Base-by-base conservation (phyloP, 2,888 invertebrate species). In the Torymus aiolomorphi region DNA sequence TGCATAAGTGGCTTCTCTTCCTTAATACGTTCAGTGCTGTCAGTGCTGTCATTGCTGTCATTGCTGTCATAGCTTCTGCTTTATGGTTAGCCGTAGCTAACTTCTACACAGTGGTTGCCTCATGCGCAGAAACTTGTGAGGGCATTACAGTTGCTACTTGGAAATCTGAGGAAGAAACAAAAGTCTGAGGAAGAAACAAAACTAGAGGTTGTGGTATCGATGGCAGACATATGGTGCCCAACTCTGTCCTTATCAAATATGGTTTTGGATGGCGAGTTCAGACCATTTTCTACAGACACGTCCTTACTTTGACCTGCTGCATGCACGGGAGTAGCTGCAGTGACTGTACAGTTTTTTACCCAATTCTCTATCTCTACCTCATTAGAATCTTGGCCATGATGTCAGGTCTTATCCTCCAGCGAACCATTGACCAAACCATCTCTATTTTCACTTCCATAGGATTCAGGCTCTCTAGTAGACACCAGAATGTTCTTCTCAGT, bases 401-500 rank as follows among this genome's bases (percentile, higher is more conserved):
- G n/a, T n/a, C n/a, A n/a, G n/a, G n/a, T n/a, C n/a, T n/a, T n/a
- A n/a, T n/a, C n/a, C n/a, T n/a, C n/a, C n/a, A n/a, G n/a, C n/a
- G n/a, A n/a, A n/a, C n/a, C n/a, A n/a, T n/a, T n/a, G n/a, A n/a
- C n/a, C n/a, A n/a, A n/a, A n/a, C n/a, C n/a, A n/a, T n/a, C n/a
- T n/a, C n/a, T n/a, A n/a, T n/a, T n/a, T n/a, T n/a, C n/a, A n/a
- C n/a, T n/a, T n/a, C n/a, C n/a, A n/a, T n/a, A n/a, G n/a, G n/a
- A n/a, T n/a, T n/a, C n/a, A n/a, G n/a, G n/a, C n/a, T n/a, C n/a
- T n/a, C n/a, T n/a, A n/a, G n/a, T n/a, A n/a, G 13, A 86, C 80
- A 97, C 97, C 85, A 97, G 91, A 84, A 97, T 96, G 87, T 97
- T 97, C 91, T 99, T 99, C 90, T 99, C 99, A 80, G 99, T 93